A percentile compares a stretch with the other conserved stretches of the same genome.
phyloP scores from a whole-genome alignment of 1,140 invertebrate genomes.

The Brachionus paranguensis region DNA sequence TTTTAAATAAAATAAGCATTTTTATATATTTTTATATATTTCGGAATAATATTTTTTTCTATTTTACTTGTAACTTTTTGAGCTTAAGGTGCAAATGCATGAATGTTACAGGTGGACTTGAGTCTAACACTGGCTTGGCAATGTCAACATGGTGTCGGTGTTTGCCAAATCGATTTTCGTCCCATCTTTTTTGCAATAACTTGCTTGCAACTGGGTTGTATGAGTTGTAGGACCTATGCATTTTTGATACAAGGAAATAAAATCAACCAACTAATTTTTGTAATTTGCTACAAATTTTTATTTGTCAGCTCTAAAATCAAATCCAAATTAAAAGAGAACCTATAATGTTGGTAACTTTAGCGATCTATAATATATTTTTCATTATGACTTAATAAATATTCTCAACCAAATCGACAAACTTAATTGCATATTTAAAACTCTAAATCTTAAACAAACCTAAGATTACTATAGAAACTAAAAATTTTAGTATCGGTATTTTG shows the following conservation, averaged over 20 bases:
- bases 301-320: background rate
- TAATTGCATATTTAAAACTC: constrained; percentile 29
- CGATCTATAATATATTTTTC: background rate
- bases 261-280: background rate
- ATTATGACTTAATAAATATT: constrained; percentile 24
- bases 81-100: constrained; percentile 56
- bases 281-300: background rate
- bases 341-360: constrained; percentile 13
- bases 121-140: constrained; percentile 50
- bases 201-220: constrained; percentile 51
- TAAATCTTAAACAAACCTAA: constrained; percentile 31
- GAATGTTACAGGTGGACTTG: constrained; percentile 53
- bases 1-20: background rate
- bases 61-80: constrained; percentile 54
- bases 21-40: too few relatives aligned
- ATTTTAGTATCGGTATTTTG: constrained; percentile 31
- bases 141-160: constrained; percentile 46
- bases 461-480: constrained; percentile 27
- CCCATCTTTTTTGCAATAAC: constrained; percentile 52
- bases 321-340: background rate
- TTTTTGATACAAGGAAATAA: constrained; percentile 39
- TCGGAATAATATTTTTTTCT: background rate
- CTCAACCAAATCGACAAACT: constrained; percentile 23
- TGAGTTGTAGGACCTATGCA: constrained; percentile 52
- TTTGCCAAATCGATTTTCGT: constrained; percentile 50